phyloP scores from a whole-genome alignment of 2,797 vertebrate genomes.

The Clamator glandarius region DNA sequence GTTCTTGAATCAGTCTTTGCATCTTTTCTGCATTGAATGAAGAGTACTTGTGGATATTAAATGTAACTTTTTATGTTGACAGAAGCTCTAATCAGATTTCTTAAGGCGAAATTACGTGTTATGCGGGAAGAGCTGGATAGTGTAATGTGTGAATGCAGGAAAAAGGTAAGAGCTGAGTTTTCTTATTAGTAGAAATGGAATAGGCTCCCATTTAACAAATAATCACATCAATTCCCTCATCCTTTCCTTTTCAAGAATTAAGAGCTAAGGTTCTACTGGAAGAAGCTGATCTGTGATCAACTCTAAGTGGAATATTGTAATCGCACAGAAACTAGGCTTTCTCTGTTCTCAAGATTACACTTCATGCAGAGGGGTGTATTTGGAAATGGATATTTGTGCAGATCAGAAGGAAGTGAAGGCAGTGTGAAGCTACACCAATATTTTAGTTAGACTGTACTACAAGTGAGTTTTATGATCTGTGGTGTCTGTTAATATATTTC shows the following conservation, averaged over 20 bases:
- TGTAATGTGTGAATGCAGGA: constrained; percentile 83
- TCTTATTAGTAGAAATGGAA: not conserved
- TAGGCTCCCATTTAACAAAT: not conserved
- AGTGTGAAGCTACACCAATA: not conserved
- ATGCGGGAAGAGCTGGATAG: constrained; percentile 90
- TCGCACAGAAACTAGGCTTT: not conserved
- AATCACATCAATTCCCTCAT: not conserved
- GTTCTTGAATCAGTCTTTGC: not conserved
- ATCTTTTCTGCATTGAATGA: not conserved
- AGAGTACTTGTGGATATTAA: constrained; percentile 4
- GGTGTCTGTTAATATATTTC: not conserved
- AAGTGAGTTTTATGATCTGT: not conserved
- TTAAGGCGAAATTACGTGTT: constrained; percentile 91
- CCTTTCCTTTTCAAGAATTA: not conserved
- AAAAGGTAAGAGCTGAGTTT: constrained; percentile 80
- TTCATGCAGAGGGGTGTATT: not conserved
- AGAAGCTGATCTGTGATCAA: not conserved
- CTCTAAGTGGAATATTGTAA: not conserved
- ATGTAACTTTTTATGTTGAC: constrained; percentile 53
- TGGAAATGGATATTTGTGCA: not conserved
- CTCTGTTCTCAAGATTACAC: not conserved
- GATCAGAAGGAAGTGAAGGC: not conserved
- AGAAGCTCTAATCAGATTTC: constrained; percentile 89
- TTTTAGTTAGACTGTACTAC: not conserved
- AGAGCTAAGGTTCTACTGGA: not conserved